A percentile compares a stretch with the other conserved stretches of the same genome.
These are phyloP conservation scores for Sebastolobus alascanus DNA, from an alignment of 2,797 vertebrate genomes.

Conservation along the genomic window DNA sequence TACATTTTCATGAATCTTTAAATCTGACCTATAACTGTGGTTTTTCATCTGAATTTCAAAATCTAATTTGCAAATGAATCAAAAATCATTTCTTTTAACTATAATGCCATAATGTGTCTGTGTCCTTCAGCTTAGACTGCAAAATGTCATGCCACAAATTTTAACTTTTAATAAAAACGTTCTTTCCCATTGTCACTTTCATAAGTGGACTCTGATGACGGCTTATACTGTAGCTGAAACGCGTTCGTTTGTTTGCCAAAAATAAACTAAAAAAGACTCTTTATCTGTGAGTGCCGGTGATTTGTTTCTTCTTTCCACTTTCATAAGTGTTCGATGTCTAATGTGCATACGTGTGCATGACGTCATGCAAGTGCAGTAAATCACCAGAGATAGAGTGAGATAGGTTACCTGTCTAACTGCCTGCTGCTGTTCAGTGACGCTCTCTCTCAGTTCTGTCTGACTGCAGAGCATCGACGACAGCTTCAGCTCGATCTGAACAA, in stretches of 20 bases:
- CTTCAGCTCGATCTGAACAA: slow-evolving; percentile 76
- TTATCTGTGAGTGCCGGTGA: too few species aligned
- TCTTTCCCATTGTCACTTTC: not conserved
- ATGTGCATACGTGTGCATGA: not conserved
- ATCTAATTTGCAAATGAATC: not conserved
- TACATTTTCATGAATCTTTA: not conserved
- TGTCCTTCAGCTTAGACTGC: not conserved
- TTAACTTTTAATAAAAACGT: not conserved
- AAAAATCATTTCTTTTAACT: not conserved
- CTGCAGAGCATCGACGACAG: slow-evolving; percentile 74
- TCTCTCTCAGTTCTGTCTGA: slow-evolving; percentile 14
- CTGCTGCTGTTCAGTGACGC: slow-evolving; percentile 18
- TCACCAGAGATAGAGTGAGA: not conserved
- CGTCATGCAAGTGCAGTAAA: not conserved
- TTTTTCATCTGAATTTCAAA: not conserved
- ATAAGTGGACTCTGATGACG: too few species aligned
- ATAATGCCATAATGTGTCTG: not conserved
- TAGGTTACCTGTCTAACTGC: slow-evolving; percentile 35
- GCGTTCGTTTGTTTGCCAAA: too few species aligned
- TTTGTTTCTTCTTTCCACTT: not conserved
- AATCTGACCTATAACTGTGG: not conserved
- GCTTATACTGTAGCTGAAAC: too few species aligned
- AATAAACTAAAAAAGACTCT: too few species aligned
- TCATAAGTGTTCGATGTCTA: not conserved
- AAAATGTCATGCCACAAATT: not conserved